These are phyloP conservation scores for Lepidonotus clava DNA, from an alignment of 2,888 invertebrate genomes.

Conservation along the genomic window DNA sequence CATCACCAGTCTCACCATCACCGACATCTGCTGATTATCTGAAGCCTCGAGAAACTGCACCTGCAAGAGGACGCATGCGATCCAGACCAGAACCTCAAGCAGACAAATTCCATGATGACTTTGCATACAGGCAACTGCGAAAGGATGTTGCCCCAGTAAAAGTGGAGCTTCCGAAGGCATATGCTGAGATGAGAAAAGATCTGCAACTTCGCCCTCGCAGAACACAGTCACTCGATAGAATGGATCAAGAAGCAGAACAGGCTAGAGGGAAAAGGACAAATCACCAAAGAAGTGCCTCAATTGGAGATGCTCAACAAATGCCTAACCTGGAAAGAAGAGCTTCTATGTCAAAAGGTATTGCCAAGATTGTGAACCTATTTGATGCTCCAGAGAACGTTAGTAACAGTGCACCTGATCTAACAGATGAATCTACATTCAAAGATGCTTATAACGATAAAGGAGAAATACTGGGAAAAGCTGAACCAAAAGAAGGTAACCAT, in stretches of 20 bases:
- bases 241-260: neutral
- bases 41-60: conserved; percentile 48
- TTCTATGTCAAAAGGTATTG: conserved; percentile 70
- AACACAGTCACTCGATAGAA: conserved; percentile 50
- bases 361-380: conserved; percentile 72
- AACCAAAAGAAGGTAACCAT: neutral
- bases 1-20: conserved; percentile 50
- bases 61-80: conserved; percentile 58
- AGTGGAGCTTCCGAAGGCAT: conserved; percentile 46
- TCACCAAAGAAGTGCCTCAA: conserved; percentile 55
- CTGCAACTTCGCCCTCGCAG: neutral
- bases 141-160: conserved; percentile 59
- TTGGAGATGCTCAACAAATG: conserved; percentile 10
- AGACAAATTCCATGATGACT: conserved; percentile 67
- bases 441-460: conserved; percentile 59
- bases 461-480: conserved; percentile 37
- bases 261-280: conserved; percentile 55
- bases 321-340: conserved; percentile 57
- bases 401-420: conserved; percentile 75
- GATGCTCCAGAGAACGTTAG: conserved; percentile 69
- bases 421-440: conserved; percentile 62
- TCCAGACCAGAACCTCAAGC: conserved; percentile 64
- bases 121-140: conserved; percentile 60
- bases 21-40: conserved; percentile 64
- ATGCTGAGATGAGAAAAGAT: conserved; percentile 12